Conservation (phyloP, 2,113 vertebrate species). For the Takifugu flavidus region DNA sequence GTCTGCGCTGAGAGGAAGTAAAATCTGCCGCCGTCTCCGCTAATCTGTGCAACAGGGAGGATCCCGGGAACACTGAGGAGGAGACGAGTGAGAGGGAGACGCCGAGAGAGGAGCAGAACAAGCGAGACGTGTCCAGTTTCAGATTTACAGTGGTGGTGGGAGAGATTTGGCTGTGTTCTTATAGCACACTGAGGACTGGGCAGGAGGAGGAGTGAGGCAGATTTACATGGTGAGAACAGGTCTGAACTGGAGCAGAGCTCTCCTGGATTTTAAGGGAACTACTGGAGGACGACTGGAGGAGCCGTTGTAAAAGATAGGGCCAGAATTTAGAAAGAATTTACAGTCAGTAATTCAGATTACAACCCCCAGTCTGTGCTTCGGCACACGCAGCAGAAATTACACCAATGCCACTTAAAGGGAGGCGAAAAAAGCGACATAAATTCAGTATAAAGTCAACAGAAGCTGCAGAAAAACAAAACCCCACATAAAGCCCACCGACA, state of each 20-base stretch:
- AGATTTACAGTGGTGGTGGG: conserved; percentile 68
- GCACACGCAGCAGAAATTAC: no score
- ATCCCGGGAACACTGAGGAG: not conserved
- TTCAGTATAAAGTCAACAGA: not conserved
- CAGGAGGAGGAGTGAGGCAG: conserved; percentile 58
- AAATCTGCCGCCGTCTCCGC: no score
- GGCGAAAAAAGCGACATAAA: no score
- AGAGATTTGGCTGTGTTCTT: conserved; percentile 56
- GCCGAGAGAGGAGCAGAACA: conserved; percentile 27
- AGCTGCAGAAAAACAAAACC: not conserved
- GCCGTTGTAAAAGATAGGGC: no score
- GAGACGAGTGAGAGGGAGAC: conserved; percentile 11
- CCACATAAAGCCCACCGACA: not conserved
- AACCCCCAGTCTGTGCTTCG: no score
- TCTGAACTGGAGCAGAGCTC: conserved; percentile 28
- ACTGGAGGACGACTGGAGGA: no score
- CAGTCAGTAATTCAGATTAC: no score
- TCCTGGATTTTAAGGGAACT: no score
- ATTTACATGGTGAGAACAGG: conserved; percentile 68
- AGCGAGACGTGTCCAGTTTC: conserved; percentile 55
- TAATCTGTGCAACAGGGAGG: not conserved
- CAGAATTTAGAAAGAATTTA: no score
- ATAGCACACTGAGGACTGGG: conserved; percentile 48
- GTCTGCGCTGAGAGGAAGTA: not conserved
- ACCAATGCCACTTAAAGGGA: no score